phyloP scores from a whole-genome alignment of 2,797 vertebrate species.

The Percopsis omiscomaycus region DNA sequence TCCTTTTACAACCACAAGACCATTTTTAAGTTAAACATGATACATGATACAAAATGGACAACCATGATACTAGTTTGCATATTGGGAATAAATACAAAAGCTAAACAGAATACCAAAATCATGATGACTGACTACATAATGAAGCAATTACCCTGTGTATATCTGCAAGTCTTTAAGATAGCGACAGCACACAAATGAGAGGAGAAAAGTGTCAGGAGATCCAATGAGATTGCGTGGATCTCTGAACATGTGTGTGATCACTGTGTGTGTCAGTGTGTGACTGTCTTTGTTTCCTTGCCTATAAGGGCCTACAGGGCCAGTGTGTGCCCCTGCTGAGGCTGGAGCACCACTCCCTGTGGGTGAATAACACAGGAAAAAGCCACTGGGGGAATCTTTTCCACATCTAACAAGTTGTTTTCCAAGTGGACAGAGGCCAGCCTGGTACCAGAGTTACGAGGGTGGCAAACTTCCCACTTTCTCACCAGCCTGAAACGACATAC shows the following conservation, averaged over 20 bases:
- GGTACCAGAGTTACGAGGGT: slow-evolving; percentile 74
- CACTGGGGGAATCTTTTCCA: slow-evolving; percentile 62
- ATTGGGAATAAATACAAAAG: slow-evolving; percentile 11
- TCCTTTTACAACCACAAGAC: neutral
- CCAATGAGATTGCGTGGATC: neutral
- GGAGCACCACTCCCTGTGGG: slow-evolving; percentile 69
- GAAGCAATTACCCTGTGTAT: slow-evolving; percentile 7
- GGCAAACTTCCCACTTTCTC: slow-evolving; percentile 80
- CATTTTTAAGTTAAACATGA: slow-evolving; percentile 19
- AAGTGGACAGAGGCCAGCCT: slow-evolving; percentile 77
- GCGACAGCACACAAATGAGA: neutral
- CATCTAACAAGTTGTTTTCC: slow-evolving; percentile 81
- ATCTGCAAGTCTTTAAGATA: neutral
- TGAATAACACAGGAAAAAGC: slow-evolving; percentile 79
- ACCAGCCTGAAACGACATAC: slow-evolving; percentile 69
- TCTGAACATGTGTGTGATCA: slow-evolving; percentile 3
- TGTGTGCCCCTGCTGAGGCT: slow-evolving; percentile 71
- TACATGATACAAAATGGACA: slow-evolving; percentile 17
- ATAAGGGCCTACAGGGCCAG: slow-evolving; percentile 19
- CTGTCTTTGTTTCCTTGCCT: neutral
- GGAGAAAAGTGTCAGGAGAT: neutral
- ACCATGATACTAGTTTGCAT: slow-evolving; percentile 17
- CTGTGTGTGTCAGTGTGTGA: slow-evolving; percentile 8
- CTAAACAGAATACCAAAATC: slow-evolving; percentile 1
- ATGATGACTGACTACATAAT: slow-evolving; percentile 23